Evolutionary conservation across 2,888 invertebrate species (phyloP), one percentile per base, ranked within the genome.

Genomic region (Harmothoe impar): DNA sequence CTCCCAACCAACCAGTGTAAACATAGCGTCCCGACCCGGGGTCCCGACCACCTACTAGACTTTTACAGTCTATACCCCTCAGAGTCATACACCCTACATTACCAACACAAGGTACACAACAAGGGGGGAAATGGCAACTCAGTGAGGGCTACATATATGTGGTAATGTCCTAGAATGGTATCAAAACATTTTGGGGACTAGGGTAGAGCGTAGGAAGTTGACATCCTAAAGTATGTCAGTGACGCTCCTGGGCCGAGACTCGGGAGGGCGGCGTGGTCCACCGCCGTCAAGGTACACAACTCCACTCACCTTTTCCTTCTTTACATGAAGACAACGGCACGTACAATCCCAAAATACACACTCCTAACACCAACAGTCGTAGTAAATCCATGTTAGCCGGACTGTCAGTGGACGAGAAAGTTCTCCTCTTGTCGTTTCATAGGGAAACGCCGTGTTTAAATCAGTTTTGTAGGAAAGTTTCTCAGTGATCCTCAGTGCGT

Each of bases 261-360:
- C 0, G 23, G 62, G 1, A n/a, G 62, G 62, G 62, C 62, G 62
- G 62, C 62, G n/a, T n/a, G 62, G 62, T 43, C 10, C 43, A 15
- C 20, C 62, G 15, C 20, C 7, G 62, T 1, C 20, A 62, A 62
- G 62, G 62, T 62, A 62, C 23, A 62, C 62, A 43, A 7, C 62
- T n/a, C 62, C 20, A 62, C 62, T 62, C 62, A 62, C 62, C 62
- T 62, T n/a, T n/a, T n/a, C n/a, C n/a, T n/a, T n/a, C n/a, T n/a
- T 62, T 62, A 15, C 62, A 62, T 62, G 62, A 62, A 62, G 62
- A 62, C 7, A 62, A n/a, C 62, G 62, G 62, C n/a, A 62, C 23
- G 62, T 62, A 62, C 62, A 62, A 62, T 62, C 62, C 62, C 62
- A 62, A 62, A 62, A 62, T n/a, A 62, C 62, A 62, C 23, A 62